phyloP scores from a whole-genome alignment of 1,140 invertebrate genomes.

The Drosophila parvula region DNA sequence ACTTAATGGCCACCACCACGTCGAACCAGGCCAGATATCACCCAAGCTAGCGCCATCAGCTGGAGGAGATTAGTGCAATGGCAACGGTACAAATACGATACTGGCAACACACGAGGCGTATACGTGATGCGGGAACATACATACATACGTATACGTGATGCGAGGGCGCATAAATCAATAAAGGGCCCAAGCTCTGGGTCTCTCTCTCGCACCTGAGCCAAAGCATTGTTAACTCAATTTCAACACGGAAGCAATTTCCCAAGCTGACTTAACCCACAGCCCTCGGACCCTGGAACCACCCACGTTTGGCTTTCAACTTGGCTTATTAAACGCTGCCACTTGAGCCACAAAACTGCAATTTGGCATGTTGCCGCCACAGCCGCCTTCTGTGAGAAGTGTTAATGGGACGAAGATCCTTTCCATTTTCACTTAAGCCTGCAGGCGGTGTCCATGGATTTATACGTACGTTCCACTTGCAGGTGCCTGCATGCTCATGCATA shows the following conservation, averaged over 20 bases:
- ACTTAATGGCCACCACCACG: conserved; percentile 65
- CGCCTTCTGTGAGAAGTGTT: not conserved
- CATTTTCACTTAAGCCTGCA: not conserved
- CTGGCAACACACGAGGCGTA: conserved; percentile 38
- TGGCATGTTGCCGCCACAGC: conserved; percentile 16
- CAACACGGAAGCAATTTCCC: conserved; percentile 74
- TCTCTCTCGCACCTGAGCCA: conserved; percentile 30
- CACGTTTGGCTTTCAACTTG: conserved; percentile 29
- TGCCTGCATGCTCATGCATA: too few species aligned
- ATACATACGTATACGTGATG: conserved; percentile 48
- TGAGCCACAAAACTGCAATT: conserved; percentile 40
- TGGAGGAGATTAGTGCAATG: conserved; percentile 47
- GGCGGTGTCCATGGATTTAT: too few species aligned
- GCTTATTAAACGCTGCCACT: conserved; percentile 48
- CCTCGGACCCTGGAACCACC: not conserved
- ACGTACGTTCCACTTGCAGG: too few species aligned
- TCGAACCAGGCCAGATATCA: conserved; percentile 12
- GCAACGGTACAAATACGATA: conserved; percentile 17
- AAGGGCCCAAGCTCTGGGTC: conserved; percentile 2
- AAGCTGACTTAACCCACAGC: conserved; percentile 48
- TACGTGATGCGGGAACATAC: conserved; percentile 50
- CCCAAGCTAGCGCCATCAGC: conserved; percentile 17
- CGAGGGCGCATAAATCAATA: conserved; percentile 74
- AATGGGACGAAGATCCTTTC: not conserved
- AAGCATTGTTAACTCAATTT: conserved; percentile 76